phyloP scores from a whole-genome alignment of 1,140 invertebrate species.

The Oedothorax gibbosus region DNA sequence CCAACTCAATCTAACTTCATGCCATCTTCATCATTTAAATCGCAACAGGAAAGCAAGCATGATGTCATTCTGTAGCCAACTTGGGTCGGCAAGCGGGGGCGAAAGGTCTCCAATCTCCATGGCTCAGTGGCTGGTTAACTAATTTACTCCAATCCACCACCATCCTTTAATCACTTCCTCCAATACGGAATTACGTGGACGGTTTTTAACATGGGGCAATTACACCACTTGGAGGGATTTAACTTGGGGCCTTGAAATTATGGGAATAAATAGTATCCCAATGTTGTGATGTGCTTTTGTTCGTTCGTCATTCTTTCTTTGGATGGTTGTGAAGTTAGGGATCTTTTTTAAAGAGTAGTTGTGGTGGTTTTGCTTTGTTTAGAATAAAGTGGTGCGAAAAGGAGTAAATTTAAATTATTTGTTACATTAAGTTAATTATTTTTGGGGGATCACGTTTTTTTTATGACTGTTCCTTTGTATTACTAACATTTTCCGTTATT shows the following conservation, averaged over 20 bases:
- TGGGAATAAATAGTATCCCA: slow-evolving; percentile 41
- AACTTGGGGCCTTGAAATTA: slow-evolving; percentile 18
- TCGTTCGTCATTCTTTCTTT: slow-evolving; percentile 11
- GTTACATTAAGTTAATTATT: background rate
- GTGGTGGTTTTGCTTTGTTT: background rate
- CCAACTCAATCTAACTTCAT: too few species aligned
- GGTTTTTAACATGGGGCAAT: too few species aligned
- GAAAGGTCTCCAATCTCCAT: too few species aligned
- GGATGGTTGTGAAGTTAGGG: background rate
- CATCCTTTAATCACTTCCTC: too few species aligned
- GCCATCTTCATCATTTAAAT: too few species aligned
- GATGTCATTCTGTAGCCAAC: too few species aligned
- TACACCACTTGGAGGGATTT: slow-evolving; percentile 19
- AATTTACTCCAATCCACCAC: too few species aligned
- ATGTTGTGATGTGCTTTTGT: slow-evolving; percentile 41
- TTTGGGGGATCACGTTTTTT: background rate
- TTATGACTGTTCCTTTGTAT: background rate
- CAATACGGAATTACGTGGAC: too few species aligned
- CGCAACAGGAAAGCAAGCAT: too few species aligned
- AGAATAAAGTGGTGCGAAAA: background rate
- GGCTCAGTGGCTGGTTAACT: too few species aligned
- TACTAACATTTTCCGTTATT: background rate
- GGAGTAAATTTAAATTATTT: too few species aligned
- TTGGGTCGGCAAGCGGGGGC: too few species aligned
- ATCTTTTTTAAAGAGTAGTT: background rate